Evolutionary conservation across 2,888 invertebrate species (phyloP).

Genomic region (Hydraecia micacea): DNA sequence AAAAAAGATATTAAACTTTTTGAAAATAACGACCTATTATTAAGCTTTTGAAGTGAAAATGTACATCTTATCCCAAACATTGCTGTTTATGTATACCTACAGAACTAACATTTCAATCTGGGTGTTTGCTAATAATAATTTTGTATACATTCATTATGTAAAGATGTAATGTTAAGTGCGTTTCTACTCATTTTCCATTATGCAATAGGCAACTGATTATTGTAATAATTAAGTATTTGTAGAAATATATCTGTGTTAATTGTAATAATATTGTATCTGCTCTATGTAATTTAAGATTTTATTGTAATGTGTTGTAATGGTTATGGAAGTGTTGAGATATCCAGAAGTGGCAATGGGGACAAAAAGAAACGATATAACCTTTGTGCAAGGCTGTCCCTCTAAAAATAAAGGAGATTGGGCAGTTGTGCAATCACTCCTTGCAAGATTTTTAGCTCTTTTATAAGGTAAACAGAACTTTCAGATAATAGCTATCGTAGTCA

Average conservation of each 20-base stretch:
- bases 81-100: not conserved
- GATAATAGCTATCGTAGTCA: not conserved
- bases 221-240: constrained; percentile 52
- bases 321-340: constrained; percentile 49
- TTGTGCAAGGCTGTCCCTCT: not conserved
- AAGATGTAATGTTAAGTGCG: constrained; percentile 43
- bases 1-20: not conserved
- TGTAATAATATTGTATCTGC: constrained; percentile 33
- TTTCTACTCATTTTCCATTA: constrained; percentile 63
- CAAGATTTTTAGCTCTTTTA: too few species aligned
- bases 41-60: not conserved
- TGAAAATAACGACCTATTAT: not conserved
- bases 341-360: constrained; percentile 33
- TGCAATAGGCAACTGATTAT: constrained; percentile 52
- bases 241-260: constrained; percentile 49
- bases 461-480: not conserved
- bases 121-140: constrained; percentile 27
- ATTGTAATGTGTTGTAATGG: constrained; percentile 31
- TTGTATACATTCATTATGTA: constrained; percentile 46
- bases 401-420: not conserved
- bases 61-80: constrained; percentile 11
- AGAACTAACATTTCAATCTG: not conserved
- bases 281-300: constrained; percentile 8
- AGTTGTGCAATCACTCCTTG: not conserved
- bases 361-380: not conserved